Percentiles rank a stretch among this genome's conserved stretches.
These are phyloP conservation scores for Drosophila multiciliata DNA, from an alignment of 2,888 invertebrate genomes.

Conservation along the genomic window DNA sequence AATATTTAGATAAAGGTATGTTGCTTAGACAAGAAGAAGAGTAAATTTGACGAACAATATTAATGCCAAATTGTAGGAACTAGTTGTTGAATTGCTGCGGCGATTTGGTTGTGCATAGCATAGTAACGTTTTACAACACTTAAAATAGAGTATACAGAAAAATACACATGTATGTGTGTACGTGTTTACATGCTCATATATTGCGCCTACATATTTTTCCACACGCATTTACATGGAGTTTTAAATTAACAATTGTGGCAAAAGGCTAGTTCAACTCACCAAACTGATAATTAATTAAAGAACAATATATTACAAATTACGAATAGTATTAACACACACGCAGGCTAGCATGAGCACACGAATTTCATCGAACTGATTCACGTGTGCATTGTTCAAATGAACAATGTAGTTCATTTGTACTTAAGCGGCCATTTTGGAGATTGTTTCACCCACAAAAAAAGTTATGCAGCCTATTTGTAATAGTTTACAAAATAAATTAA, in stretches of 20 bases:
- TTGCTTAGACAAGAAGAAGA: background rate
- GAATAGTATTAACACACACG: slow-evolving; percentile 12
- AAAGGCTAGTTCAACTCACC: slow-evolving; percentile 34
- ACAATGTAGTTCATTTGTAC: slow-evolving; percentile 64
- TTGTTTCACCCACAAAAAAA: slow-evolving; percentile 77
- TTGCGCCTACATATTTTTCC: background rate
- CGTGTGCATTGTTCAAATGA: slow-evolving; percentile 66
- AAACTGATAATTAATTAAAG: slow-evolving; percentile 8
- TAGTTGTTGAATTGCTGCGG: slow-evolving; percentile 1
- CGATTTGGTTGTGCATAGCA: background rate
- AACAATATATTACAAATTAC: slow-evolving; percentile 6
- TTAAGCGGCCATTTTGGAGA: slow-evolving; percentile 79
- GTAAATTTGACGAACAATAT: background rate
- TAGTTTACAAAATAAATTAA: slow-evolving; percentile 62
- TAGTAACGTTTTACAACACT: slow-evolving; percentile 35
- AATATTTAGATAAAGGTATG: background rate
- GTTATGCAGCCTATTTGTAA: slow-evolving; percentile 74
- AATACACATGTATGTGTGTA: slow-evolving; percentile 22
- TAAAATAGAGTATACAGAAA: background rate
- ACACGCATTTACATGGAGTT: background rate
- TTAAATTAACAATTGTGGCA: background rate
- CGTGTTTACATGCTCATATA: slow-evolving; percentile 29
- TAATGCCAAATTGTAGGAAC: background rate
- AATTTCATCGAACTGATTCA: slow-evolving; percentile 59
- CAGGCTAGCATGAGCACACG: slow-evolving; percentile 52